Evolutionary conservation across 1,140 invertebrate species (phyloP).

Genomic region (Paraescarpia echinospica): DNA sequence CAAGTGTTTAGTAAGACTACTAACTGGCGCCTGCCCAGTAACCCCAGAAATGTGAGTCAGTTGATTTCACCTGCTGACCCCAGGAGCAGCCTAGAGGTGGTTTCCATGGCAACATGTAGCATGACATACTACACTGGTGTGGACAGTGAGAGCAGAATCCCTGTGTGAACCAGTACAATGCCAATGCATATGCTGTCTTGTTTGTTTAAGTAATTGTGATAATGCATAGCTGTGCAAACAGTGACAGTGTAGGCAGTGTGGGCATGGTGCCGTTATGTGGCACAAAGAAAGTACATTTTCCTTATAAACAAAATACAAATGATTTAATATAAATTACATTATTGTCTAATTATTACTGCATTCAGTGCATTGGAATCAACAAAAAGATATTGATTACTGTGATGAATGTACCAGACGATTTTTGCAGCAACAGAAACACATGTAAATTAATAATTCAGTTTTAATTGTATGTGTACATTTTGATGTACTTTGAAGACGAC

Average conservation of each 20-base stretch:
- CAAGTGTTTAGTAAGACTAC: background rate
- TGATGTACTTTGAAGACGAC: background rate
- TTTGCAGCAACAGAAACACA: background rate
- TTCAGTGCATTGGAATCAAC: background rate
- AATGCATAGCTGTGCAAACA: background rate
- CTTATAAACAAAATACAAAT: background rate
- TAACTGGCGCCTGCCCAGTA: background rate
- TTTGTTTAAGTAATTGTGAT: background rate
- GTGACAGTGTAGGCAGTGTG: background rate
- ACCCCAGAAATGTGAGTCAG: background rate
- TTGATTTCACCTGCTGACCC: background rate
- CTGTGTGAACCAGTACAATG: background rate
- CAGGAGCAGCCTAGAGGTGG: background rate
- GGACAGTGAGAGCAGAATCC: background rate
- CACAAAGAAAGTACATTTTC: background rate
- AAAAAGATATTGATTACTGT: background rate
- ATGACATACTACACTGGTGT: background rate
- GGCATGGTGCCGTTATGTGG: background rate
- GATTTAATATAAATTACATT: background rate
- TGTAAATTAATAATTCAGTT: background rate
- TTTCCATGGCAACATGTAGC: background rate
- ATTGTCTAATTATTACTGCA: background rate
- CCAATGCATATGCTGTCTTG: background rate
- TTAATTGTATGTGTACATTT: background rate
- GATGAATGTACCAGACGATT: background rate